Evolutionary conservation across 1,140 invertebrate species (phyloP).

Genomic region (Pteromalus puparum): DNA sequence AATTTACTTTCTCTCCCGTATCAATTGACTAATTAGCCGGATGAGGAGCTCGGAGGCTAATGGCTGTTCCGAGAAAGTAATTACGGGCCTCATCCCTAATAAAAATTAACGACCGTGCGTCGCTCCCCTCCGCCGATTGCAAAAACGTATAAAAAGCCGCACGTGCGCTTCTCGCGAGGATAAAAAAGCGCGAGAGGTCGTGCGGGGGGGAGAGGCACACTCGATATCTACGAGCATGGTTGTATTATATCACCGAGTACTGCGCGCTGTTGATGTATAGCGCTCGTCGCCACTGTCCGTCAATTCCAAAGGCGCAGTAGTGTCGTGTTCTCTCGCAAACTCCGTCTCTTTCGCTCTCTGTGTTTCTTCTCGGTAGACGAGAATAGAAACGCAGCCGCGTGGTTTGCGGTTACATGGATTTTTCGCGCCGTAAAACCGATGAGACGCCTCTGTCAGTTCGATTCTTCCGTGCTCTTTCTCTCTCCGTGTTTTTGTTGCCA

Average conservation of each 20-base stretch:
- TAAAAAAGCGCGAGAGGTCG: not conserved
- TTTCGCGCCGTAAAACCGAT: slow-evolving; percentile 47
- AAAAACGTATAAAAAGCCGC: not conserved
- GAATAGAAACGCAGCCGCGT: slow-evolving; percentile 62
- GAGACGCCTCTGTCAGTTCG: not conserved
- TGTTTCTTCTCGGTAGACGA: slow-evolving; percentile 45
- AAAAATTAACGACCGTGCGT: not conserved
- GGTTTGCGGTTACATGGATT: slow-evolving; percentile 61
- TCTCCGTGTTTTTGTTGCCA: not conserved
- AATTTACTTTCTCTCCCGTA: not conserved
- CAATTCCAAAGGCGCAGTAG: slow-evolving; percentile 52
- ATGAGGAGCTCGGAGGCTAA: not conserved
- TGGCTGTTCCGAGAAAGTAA: slow-evolving; percentile 15
- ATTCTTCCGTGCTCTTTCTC: not conserved
- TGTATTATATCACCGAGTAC: slow-evolving; percentile 34
- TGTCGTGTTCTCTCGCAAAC: slow-evolving; percentile 46
- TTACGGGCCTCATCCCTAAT: not conserved
- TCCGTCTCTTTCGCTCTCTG: slow-evolving; percentile 30
- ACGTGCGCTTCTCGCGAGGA: not conserved
- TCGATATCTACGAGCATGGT: slow-evolving; percentile 11
- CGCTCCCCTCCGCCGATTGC: not conserved
- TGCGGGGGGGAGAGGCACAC: not conserved
- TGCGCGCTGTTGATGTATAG: not conserved
- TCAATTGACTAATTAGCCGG: not conserved
- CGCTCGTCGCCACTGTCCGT: slow-evolving; percentile 22